These are phyloP conservation scores for Oreochromis niloticus DNA, from an alignment of 2,113 vertebrate genomes.

Conservation along the genomic window DNA sequence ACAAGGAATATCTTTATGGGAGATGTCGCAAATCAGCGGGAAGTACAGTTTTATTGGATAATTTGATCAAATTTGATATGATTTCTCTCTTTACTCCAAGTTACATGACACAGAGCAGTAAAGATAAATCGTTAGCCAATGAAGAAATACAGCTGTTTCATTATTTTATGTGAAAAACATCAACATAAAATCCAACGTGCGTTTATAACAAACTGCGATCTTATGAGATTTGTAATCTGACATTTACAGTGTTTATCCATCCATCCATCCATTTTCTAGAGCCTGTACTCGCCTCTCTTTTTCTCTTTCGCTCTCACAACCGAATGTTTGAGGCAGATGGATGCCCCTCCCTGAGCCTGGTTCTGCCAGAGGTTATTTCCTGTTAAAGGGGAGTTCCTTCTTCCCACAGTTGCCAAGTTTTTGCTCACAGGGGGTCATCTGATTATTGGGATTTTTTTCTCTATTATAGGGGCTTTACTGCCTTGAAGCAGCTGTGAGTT, in stretches of 20 bases:
- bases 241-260: neutral
- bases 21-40: neutral
- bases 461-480: neutral
- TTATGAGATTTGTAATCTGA: neutral
- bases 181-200: neutral
- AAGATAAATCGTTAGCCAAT: neutral
- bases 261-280: neutral
- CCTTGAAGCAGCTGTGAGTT: neutral
- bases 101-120: neutral
- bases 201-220: neutral
- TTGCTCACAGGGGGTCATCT: neutral
- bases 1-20: neutral
- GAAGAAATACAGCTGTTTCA: neutral
- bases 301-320: neutral
- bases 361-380: neutral
- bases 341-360: neutral
- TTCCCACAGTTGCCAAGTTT: neutral
- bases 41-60: neutral
- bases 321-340: neutral
- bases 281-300: neutral
- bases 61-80: neutral
- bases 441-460: neutral
- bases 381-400: neutral
- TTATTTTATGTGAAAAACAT: neutral
- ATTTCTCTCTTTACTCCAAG: neutral